Evolutionary conservation across 2,888 invertebrate genomes (phyloP), one percentile per base, ranked within the genome.

Genomic region (Corythucha ciliata): DNA sequence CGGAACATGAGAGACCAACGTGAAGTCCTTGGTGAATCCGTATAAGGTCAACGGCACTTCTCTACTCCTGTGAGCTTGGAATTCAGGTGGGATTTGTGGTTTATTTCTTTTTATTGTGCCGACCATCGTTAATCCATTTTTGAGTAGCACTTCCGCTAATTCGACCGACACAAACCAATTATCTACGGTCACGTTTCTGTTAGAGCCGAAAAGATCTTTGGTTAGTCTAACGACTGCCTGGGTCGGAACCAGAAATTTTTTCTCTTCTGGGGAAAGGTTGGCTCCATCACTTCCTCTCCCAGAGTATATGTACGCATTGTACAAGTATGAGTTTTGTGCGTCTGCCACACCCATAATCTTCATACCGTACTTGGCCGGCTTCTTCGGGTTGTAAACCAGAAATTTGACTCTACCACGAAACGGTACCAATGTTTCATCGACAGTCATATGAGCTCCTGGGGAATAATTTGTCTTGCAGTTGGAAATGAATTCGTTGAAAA

Each of bases 221-320:
- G n/a, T n/a, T n/a, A n/a, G n/a, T n/a, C n/a, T n/a, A n/a, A n/a
- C n/a, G n/a, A n/a, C n/a, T n/a, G n/a, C n/a, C n/a, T n/a, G n/a
- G n/a, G n/a, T n/a, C n/a, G n/a, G n/a, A n/a, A n/a, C n/a, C n/a
- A n/a, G n/a, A n/a, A n/a, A n/a, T n/a, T n/a, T n/a, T n/a, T n/a
- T n/a, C n/a, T n/a, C n/a, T n/a, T n/a, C n/a, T n/a, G n/a, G n/a
- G n/a, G n/a, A n/a, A n/a, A n/a, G n/a, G n/a, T n/a, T n/a, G n/a
- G n/a, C n/a, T n/a, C n/a, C n/a, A n/a, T n/a, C n/a, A n/a, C n/a
- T n/a, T n/a, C n/a, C n/a, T n/a, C n/a, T n/a, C 59, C 55, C 57
- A 63, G 63, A n/a, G n/a, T n/a, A n/a, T n/a, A n/a, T n/a, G n/a
- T n/a, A n/a, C 8, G 46, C 33, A 14, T 39, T 40, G 8, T 26